Conservation (phyloP, 1,140 invertebrate genomes). For the Drosophila pseudoananassae region DNA sequence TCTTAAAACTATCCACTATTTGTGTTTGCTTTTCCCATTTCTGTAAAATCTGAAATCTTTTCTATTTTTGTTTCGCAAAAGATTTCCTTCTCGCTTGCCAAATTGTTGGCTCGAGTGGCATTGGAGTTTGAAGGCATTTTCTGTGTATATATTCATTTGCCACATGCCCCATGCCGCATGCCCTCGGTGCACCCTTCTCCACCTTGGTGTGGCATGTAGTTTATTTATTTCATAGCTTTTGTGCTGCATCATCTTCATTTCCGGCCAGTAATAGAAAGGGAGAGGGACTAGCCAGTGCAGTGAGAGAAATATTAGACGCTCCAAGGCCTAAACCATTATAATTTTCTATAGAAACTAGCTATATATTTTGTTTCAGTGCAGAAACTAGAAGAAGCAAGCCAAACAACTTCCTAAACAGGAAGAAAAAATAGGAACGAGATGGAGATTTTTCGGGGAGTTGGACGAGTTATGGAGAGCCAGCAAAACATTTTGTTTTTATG, state of each 20-base stretch:
- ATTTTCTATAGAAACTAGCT: neutral
- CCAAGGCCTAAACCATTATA: too few relatives aligned
- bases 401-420: slow-evolving; percentile 57
- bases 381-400: slow-evolving; percentile 21
- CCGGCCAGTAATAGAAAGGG: slow-evolving; percentile 51
- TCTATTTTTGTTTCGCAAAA: too few relatives aligned
- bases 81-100: too few relatives aligned
- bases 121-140: too few relatives aligned
- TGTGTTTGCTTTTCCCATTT: too few relatives aligned
- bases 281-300: neutral
- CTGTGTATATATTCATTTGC: too few relatives aligned
- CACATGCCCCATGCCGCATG: neutral
- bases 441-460: slow-evolving; percentile 13
- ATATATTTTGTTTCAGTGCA: neutral
- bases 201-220: slow-evolving; percentile 52
- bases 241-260: slow-evolving; percentile 81
- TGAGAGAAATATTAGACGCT: neutral
- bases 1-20: neutral
- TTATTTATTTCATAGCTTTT: slow-evolving; percentile 79
- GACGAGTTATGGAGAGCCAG: slow-evolving; percentile 19
- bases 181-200: neutral
- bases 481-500: slow-evolving; percentile 78
- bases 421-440: neutral
- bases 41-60: too few relatives aligned
- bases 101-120: too few relatives aligned